These are phyloP conservation scores for Sthenelais limicola DNA, from an alignment of 2,888 invertebrate species.

Conservation along the genomic window DNA sequence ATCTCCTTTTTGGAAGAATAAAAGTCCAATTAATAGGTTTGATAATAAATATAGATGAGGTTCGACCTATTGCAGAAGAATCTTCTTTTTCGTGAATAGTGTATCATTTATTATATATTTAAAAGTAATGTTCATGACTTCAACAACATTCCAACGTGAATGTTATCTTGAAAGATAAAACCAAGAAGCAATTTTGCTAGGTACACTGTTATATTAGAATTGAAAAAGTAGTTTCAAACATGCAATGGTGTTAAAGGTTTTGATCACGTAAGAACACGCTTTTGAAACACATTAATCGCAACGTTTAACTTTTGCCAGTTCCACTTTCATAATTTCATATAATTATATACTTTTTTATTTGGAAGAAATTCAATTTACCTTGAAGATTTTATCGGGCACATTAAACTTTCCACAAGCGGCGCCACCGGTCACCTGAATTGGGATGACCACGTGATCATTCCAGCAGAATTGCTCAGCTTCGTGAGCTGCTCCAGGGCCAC, in stretches of 20 bases:
- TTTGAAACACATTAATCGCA: too few relatives aligned
- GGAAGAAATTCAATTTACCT: too few relatives aligned
- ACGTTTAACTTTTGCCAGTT: too few relatives aligned
- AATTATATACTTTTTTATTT: neutral
- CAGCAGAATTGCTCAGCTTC: constrained; percentile 70
- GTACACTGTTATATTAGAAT: neutral
- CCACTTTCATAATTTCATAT: neutral
- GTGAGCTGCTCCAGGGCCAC: constrained; percentile 63
- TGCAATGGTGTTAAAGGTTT: neutral
- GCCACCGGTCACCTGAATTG: constrained; percentile 66
- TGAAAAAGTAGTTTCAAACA: neutral
- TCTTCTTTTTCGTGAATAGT: too few relatives aligned
- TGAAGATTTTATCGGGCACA: constrained; percentile 58
- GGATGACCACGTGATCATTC: constrained; percentile 70
- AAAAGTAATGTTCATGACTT: neutral
- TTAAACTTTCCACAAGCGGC: constrained; percentile 61
- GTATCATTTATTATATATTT: neutral
- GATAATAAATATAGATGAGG: neutral
- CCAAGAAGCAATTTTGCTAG: neutral
- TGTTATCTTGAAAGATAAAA: neutral
- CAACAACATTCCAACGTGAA: neutral
- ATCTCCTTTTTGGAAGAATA: constrained; percentile 40
- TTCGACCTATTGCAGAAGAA: too few relatives aligned
- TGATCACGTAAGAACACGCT: neutral
- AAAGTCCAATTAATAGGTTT: neutral